Conservation (phyloP, 2,888 invertebrate species). For the Cyclophora punctaria region DNA sequence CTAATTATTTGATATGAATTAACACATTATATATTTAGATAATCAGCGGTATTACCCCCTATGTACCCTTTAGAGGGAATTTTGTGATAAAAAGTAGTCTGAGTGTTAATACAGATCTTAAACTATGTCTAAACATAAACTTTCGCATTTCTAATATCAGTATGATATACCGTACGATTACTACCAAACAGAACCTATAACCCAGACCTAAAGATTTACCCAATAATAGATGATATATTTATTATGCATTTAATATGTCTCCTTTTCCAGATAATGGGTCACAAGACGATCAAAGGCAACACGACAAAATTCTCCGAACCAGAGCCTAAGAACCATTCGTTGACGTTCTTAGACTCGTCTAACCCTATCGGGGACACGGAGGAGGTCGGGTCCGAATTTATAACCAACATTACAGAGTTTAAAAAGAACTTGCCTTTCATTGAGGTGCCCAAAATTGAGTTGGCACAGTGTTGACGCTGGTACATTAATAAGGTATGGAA, state of each 20-base stretch:
- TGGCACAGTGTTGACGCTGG: conserved; percentile 40
- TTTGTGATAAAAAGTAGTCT: background rate
- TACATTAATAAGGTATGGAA: too few species aligned
- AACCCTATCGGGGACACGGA: conserved; percentile 34
- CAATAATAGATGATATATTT: too few species aligned
- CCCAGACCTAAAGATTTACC: too few species aligned
- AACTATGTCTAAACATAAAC: too few species aligned
- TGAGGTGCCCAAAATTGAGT: conserved; percentile 33
- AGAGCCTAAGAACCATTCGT: conserved; percentile 26
- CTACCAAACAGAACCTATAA: too few species aligned
- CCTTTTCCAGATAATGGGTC: conserved; percentile 46
- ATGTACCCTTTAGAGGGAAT: background rate
- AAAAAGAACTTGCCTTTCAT: conserved; percentile 37
- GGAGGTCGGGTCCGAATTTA: conserved; percentile 41
- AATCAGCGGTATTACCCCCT: too few species aligned
- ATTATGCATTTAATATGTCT: too few species aligned
- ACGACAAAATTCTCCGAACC: conserved; percentile 8
- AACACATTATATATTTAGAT: too few species aligned
- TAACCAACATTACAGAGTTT: conserved; percentile 42
- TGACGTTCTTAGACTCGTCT: conserved; percentile 39
- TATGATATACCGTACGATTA: too few species aligned
- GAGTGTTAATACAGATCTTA: too few species aligned
- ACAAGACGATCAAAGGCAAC: conserved; percentile 31
- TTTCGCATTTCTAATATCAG: too few species aligned
- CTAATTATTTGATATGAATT: too few species aligned